Conservation (phyloP, 2,888 invertebrate species). For the Tenthredo amoena region DNA sequence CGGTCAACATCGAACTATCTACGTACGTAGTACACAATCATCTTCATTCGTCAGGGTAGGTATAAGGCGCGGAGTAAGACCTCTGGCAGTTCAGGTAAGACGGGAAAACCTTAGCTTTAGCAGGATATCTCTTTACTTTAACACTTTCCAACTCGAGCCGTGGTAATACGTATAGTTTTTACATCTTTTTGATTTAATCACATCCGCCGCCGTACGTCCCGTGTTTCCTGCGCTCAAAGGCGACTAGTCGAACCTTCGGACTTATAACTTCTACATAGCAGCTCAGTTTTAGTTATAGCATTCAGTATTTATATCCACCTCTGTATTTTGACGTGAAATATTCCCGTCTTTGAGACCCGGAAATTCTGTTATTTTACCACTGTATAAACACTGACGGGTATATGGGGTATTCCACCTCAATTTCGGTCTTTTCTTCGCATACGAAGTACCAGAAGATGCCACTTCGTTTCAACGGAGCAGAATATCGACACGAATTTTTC, state of each 20-base stretch:
- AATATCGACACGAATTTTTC: no score
- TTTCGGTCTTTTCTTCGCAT: no score
- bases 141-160: slow-evolving; percentile 17
- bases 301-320: background rate
- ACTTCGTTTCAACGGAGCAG: no score
- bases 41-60: slow-evolving; percentile 5
- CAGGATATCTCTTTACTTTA: slow-evolving; percentile 35
- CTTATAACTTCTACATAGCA: background rate
- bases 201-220: slow-evolving; percentile 58
- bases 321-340: background rate
- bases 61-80: slow-evolving; percentile 4
- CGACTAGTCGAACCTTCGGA: background rate
- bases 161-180: slow-evolving; percentile 51
- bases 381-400: background rate
- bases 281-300: background rate
- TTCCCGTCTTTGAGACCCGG: background rate
- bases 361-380: background rate
- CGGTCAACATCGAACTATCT: background rate
- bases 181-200: slow-evolving; percentile 63
- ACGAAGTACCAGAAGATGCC: no score
- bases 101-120: background rate
- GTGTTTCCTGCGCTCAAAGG: slow-evolving; percentile 59
- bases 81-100: background rate
- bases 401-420: no score
- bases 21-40: background rate